Base-by-base conservation (phyloP, 1,140 invertebrate species). In the Phortica variegata region DNA sequence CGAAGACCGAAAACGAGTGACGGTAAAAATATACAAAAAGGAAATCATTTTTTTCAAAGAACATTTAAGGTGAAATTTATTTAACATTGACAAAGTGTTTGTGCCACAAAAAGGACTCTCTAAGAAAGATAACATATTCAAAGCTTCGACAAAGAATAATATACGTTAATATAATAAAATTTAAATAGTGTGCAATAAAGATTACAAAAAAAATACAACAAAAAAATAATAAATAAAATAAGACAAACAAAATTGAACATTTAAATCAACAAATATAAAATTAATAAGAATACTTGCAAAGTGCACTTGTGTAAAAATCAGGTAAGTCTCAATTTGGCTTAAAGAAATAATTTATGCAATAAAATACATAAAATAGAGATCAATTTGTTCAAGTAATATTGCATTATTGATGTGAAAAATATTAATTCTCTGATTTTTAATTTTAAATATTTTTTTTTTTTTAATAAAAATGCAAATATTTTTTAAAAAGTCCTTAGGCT, bases 361-460 rank as follows among this genome's bases (percentile, higher is more conserved):
- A 56, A 39, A 32, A 33, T 45, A 49, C 36, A 51, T 42, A 49
- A 54, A 49, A 43, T 15, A 21, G 20, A n/a, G 39, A 36, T 32
- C 31, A 17, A 33, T 47, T 16, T 45, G 49, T 31, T 47, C 38
- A 56, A 21, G 37, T 33, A 43, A 23, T 42, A 33, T 9, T n/a
- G 20, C 43, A n/a, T 20, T 16, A 44, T 17, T 37, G 50, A 38
- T 40, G 52, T 50, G 43, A 62, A 48, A 52, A 40, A 47, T 42
- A 53, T 43, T 59, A 61, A 15, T 52, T 50, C 44, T 18, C 29
- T 3, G 4, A 23, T 45, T 49, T 60, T 48, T 63, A 63, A 63
- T 60, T 63, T 63, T 66, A 63, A 66, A 68, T 66, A n/a, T n/a
- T 66, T 66, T 63, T 65, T 47, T 66, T 29, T 6, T 6, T 12